phyloP scores from a whole-genome alignment of 2,113 vertebrate species.

The Aptenodytes forsteri region DNA sequence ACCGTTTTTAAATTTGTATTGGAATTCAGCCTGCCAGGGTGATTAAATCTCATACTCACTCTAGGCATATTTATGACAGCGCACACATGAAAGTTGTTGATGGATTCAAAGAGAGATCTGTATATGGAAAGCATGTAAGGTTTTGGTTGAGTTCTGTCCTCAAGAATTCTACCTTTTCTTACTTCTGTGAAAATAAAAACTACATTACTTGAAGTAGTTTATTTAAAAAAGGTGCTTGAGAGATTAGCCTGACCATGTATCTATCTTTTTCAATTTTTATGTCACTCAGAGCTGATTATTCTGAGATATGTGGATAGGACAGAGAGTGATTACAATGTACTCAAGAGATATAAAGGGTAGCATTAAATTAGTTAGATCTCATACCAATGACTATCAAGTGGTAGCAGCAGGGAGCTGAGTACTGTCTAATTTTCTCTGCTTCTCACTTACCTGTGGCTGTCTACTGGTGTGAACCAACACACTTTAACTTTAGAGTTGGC shows the following conservation, averaged over 20 bases:
- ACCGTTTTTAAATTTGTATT: not conserved
- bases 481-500: not conserved
- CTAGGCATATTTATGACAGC: not conserved
- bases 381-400: not conserved
- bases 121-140: not conserved
- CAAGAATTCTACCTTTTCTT: not conserved
- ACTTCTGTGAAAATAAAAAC: not conserved
- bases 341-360: not conserved
- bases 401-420: not conserved
- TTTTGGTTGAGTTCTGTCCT: not conserved
- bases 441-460: not conserved
- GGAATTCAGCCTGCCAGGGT: not conserved
- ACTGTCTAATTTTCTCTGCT: not conserved
- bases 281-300: not conserved
- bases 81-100: not conserved
- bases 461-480: not conserved
- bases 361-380: not conserved
- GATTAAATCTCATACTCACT: not conserved
- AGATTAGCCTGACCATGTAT: not conserved
- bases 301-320: not conserved
- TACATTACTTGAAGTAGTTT: not conserved
- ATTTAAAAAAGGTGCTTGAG: not conserved
- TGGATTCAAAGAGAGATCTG: not conserved
- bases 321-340: not conserved
- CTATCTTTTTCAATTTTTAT: not conserved